These are phyloP conservation scores for Acanthornis magna DNA, from an alignment of 2,797 vertebrate species.

Conservation along the genomic window DNA sequence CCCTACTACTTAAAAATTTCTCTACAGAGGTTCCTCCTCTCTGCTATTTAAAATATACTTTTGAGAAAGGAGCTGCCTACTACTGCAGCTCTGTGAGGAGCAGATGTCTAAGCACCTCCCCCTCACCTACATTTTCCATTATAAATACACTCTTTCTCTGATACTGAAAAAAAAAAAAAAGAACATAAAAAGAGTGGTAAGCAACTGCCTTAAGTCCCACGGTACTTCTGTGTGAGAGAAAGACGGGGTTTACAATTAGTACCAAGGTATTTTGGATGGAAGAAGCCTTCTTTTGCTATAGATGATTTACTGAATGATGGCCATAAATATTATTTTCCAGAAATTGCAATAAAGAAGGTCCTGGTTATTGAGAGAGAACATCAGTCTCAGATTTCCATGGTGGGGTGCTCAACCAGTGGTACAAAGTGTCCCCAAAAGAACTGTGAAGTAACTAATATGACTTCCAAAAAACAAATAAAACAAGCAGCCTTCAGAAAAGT, in stretches of 20 bases:
- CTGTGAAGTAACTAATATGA: not conserved
- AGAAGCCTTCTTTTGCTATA: not conserved
- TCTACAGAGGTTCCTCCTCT: not conserved
- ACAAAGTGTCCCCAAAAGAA: not conserved
- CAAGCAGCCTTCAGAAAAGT: not conserved
- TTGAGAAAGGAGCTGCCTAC: not conserved
- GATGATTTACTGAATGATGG: not conserved
- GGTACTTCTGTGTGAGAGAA: accelerated
- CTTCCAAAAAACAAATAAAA: conserved; percentile 1
- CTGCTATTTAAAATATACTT: not conserved
- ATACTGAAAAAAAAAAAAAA: not conserved
- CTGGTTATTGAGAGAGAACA: not conserved
- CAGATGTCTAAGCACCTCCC: not conserved
- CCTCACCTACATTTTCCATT: not conserved
- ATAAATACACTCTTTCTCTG: not conserved
- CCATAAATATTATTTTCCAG: not conserved
- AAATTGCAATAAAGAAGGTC: not conserved
- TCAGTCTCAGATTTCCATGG: not conserved
- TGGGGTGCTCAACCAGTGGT: not conserved
- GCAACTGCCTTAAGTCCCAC: not conserved
- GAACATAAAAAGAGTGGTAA: not conserved
- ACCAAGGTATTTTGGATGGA: not conserved
- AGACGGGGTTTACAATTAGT: not conserved
- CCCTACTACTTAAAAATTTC: not conserved
- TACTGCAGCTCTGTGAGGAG: not conserved